These are phyloP conservation scores for Lacerta viridis DNA, from an alignment of 2,797 vertebrate genomes.

Conservation along the genomic window DNA sequence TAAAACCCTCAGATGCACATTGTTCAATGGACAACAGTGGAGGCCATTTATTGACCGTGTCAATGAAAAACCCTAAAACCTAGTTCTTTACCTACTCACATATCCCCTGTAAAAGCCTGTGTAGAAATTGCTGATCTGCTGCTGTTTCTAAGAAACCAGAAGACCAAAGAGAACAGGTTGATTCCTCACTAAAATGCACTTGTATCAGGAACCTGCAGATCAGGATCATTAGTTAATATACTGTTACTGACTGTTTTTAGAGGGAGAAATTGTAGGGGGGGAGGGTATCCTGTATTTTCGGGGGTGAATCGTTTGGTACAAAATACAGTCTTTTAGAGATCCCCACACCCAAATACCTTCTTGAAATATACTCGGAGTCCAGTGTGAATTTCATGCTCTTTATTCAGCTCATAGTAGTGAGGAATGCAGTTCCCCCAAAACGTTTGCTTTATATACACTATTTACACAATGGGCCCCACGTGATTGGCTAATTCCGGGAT, in stretches of 20 bases:
- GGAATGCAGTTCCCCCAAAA: too few relatives aligned
- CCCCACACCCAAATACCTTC: neutral
- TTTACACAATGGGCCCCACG: too few relatives aligned
- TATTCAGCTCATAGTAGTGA: too few relatives aligned
- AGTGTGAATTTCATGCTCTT: too few relatives aligned
- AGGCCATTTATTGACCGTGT: slow-evolving; percentile 29
- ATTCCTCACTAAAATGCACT: neutral
- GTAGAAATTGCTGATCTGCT: neutral
- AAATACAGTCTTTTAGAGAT: neutral
- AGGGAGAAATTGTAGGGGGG: neutral
- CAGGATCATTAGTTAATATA: neutral
- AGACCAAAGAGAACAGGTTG: neutral
- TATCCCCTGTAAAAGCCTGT: neutral
- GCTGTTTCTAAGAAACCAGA: neutral
- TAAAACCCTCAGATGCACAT: slow-evolving; percentile 38
- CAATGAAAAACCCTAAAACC: neutral
- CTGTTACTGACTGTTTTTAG: neutral
- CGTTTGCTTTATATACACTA: too few relatives aligned
- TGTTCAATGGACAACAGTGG: slow-evolving; percentile 34
- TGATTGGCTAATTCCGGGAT: too few relatives aligned
- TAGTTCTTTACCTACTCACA: slow-evolving; percentile 22
- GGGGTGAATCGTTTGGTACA: neutral
- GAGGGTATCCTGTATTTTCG: neutral
- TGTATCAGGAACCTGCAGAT: neutral
- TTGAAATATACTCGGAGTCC: too few relatives aligned